Evolutionary conservation across 2,797 vertebrate genomes (phyloP).

Genomic region (Schizopygopsis malacanthus): DNA sequence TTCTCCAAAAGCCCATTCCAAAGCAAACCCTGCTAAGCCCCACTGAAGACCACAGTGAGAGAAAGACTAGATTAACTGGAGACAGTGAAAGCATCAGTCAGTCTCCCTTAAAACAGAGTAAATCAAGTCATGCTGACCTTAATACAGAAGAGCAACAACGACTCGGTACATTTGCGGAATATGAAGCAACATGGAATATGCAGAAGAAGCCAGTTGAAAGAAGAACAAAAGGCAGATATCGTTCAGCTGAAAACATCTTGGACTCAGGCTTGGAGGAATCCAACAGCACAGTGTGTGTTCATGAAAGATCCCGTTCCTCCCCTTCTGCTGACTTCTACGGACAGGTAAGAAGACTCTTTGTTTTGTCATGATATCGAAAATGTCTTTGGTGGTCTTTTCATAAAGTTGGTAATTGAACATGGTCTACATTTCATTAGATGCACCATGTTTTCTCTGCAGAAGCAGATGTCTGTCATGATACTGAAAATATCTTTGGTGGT

Average conservation of each 20-base stretch:
- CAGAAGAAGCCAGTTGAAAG: slow-evolving; percentile 80
- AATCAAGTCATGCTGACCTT: slow-evolving; percentile 4
- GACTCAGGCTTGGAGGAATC: slow-evolving; percentile 80
- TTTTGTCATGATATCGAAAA: neutral
- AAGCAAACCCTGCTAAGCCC: slow-evolving; percentile 60
- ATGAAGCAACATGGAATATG: slow-evolving; percentile 89
- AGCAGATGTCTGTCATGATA: neutral
- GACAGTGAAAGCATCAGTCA: slow-evolving; percentile 44
- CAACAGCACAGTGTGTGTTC: slow-evolving; percentile 75
- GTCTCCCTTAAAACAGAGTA: slow-evolving; percentile 61
- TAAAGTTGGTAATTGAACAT: neutral
- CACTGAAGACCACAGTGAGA: slow-evolving; percentile 48
- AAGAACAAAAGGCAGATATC: slow-evolving; percentile 82
- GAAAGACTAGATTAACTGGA: slow-evolving; percentile 56
- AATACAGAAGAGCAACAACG: slow-evolving; percentile 73
- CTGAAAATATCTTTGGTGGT: neutral
- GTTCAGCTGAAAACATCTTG: slow-evolving; percentile 92
- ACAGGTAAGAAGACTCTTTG: slow-evolving; percentile 77
- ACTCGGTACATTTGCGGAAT: slow-evolving; percentile 91
- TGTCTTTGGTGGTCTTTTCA: neutral
- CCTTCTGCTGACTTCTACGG: slow-evolving; percentile 87
- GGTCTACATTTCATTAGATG: neutral
- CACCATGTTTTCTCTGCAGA: neutral
- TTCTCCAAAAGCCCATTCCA: slow-evolving; percentile 67
- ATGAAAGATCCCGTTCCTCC: slow-evolving; percentile 89